Conservation (phyloP, 2,113 vertebrate species). For the Proterorhinus semilunaris region DNA sequence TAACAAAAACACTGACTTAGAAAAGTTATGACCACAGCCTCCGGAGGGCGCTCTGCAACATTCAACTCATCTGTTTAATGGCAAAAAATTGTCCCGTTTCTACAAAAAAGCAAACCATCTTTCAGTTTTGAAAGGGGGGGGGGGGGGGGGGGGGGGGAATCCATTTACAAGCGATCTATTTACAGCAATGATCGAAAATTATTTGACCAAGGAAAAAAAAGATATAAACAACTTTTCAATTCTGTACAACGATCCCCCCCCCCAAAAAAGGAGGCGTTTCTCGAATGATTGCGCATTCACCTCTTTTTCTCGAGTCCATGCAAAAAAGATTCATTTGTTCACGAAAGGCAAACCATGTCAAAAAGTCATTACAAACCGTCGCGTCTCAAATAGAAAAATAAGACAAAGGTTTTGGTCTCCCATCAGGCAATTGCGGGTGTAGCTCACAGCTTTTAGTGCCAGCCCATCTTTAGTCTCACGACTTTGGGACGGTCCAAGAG, state of each 20-base stretch:
- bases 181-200: constrained; percentile 51
- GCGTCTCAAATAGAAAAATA: constrained; percentile 27
- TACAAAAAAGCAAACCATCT: constrained; percentile 54
- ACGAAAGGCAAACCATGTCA: constrained; percentile 58
- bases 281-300: constrained; percentile 43
- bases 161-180: constrained; percentile 66
- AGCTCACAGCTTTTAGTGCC: constrained; percentile 37
- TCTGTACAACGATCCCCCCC: constrained; percentile 52
- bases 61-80: constrained; percentile 50
- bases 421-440: constrained; percentile 63
- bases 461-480: constrained; percentile 27
- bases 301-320: constrained; percentile 44
- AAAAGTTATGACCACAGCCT: constrained; percentile 42
- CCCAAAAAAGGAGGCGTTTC: constrained; percentile 32
- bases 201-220: constrained; percentile 25
- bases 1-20: constrained; percentile 59
- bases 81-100: constrained; percentile 36
- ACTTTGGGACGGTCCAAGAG: constrained; percentile 42
- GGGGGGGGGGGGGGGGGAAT: constrained; percentile 31
- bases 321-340: constrained; percentile 51
- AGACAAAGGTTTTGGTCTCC: constrained; percentile 64
- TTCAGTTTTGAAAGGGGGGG: constrained; percentile 29
- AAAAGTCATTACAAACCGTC: constrained; percentile 25
- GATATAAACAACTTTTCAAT: constrained; percentile 39
- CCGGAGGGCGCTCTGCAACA: constrained; percentile 55